Conservation (phyloP, 2,797 vertebrate genomes). For the Oophaga sylvatica region DNA sequence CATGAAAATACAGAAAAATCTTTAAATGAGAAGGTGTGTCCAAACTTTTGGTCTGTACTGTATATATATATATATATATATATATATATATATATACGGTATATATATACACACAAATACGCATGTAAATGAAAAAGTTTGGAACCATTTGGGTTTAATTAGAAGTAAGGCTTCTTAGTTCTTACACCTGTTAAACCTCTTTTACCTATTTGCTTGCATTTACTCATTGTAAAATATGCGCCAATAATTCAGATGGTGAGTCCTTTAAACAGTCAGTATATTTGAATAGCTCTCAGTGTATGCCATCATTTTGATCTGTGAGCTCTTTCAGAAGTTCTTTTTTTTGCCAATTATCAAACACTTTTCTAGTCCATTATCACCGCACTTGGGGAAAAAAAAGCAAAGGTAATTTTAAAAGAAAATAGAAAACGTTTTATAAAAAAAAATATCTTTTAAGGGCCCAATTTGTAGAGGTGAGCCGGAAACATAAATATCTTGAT, state of each 20-base stretch:
- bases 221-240: neutral
- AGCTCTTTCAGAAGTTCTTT: constrained; percentile 56
- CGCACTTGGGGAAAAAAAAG: constrained; percentile 39
- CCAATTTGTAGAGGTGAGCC: constrained; percentile 70
- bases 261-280: constrained; percentile 35
- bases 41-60: too few relatives aligned
- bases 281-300: constrained; percentile 16
- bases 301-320: constrained; percentile 54
- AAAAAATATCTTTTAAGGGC: constrained; percentile 68
- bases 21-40: too few relatives aligned
- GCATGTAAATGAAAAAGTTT: neutral
- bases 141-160: neutral
- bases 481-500: constrained; percentile 71
- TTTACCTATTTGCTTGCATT: neutral
- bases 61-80: too few relatives aligned
- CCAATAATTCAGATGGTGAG: neutral
- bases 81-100: too few relatives aligned
- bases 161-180: too few relatives aligned
- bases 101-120: too few relatives aligned
- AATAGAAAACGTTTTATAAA: constrained; percentile 59
- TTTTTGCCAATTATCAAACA: constrained; percentile 60
- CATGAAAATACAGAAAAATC: too few relatives aligned
- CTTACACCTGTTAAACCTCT: neutral
- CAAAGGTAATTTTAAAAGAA: constrained; percentile 55
- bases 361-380: constrained; percentile 55